Evolutionary conservation across 2,888 invertebrate species (phyloP).

Genomic region (Phyllotreta striolata): DNA sequence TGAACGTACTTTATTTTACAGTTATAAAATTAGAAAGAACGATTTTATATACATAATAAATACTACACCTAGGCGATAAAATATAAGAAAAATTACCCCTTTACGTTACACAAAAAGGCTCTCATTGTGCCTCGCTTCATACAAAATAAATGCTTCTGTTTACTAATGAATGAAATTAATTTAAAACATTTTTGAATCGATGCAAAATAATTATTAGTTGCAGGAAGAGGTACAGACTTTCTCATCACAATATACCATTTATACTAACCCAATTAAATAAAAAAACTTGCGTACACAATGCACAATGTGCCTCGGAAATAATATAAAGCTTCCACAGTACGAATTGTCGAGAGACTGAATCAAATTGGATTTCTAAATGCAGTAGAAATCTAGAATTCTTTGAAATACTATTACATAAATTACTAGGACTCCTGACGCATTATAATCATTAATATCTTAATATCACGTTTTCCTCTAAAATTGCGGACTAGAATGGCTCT

Average conservation of each 20-base stretch:
- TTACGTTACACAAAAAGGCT: constrained; percentile 17
- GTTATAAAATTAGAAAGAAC: constrained; percentile 44
- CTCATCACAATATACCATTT: constrained; percentile 15
- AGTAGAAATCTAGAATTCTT: too few species aligned
- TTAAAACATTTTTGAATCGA: constrained; percentile 1
- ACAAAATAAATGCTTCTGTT: constrained; percentile 26
- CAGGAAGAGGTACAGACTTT: constrained; percentile 1
- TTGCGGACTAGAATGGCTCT: constrained; percentile 7
- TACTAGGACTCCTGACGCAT: neutral
- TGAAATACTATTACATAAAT: too few species aligned
- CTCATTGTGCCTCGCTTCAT: constrained; percentile 17
- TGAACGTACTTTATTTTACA: constrained; percentile 21
- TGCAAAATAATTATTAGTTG: neutral
- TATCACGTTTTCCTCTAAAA: constrained; percentile 4
- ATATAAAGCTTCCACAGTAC: constrained; percentile 1
- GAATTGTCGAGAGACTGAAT: too few species aligned
- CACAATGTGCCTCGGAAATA: constrained; percentile 4
- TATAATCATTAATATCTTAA: constrained; percentile 9
- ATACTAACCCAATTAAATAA: neutral
- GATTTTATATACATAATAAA: constrained; percentile 46
- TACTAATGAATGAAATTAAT: too few species aligned
- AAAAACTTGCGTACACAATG: neutral
- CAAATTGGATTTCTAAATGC: too few species aligned
- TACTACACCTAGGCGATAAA: constrained; percentile 36
- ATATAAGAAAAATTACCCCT: constrained; percentile 29